Evolutionary conservation across 2,113 vertebrate genomes (phyloP).

Genomic region (Datnioides undecimradiatus): DNA sequence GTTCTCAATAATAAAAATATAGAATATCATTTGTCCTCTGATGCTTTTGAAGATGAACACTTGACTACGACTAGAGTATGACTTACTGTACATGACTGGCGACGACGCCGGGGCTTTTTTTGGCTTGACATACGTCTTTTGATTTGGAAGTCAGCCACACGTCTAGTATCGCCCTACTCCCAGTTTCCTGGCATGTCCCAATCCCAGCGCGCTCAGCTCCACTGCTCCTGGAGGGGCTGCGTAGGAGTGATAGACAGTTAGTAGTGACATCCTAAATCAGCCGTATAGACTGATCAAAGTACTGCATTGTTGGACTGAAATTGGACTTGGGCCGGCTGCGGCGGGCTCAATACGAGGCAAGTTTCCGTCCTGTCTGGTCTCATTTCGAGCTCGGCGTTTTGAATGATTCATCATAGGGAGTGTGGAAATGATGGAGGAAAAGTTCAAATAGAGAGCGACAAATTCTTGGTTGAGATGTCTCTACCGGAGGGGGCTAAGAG

Average conservation of each 20-base stretch:
- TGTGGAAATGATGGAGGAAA: constrained; percentile 64
- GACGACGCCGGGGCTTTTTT: background rate
- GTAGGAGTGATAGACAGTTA: constrained; percentile 70
- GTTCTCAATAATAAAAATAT: background rate
- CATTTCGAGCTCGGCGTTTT: constrained; percentile 64
- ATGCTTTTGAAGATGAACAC: background rate
- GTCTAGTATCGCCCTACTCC: constrained; percentile 28
- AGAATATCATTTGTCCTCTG: background rate
- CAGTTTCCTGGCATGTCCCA: constrained; percentile 51
- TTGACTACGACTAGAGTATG: background rate
- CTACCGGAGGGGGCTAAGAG: constrained; percentile 45
- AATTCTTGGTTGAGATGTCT: constrained; percentile 62
- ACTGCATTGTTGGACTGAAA: constrained; percentile 71
- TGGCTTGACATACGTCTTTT: constrained; percentile 27
- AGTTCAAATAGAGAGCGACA: constrained; percentile 69
- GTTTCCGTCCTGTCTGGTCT: constrained; percentile 67
- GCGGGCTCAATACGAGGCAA: constrained; percentile 52
- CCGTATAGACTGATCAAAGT: constrained; percentile 76
- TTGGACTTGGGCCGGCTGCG: constrained; percentile 67
- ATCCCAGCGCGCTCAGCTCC: constrained; percentile 32
- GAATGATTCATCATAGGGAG: constrained; percentile 69
- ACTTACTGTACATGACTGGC: background rate
- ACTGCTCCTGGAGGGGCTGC: constrained; percentile 58
- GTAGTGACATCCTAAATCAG: constrained; percentile 68
- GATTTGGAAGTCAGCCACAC: constrained; percentile 24